Evolutionary conservation across 2,113 vertebrate species (phyloP).

Genomic region (Siniperca chuatsi): DNA sequence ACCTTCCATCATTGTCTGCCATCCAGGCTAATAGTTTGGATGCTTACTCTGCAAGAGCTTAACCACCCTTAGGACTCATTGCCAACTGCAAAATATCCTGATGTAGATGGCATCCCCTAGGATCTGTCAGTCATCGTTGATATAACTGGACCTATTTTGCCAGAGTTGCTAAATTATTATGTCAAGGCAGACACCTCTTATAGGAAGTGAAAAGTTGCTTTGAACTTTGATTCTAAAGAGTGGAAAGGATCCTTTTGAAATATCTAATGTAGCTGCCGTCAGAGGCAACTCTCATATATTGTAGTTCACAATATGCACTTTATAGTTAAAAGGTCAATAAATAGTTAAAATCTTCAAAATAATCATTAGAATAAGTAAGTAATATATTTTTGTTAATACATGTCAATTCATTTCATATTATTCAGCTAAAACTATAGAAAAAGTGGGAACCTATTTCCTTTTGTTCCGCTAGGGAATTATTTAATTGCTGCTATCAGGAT

Average conservation of each 20-base stretch:
- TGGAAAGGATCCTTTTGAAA: background rate
- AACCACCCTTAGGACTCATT: conserved; percentile 14
- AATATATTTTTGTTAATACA: no score
- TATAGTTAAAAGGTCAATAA: no score
- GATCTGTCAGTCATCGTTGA: conserved; percentile 14
- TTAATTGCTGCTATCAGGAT: no score
- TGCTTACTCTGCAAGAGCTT: conserved; percentile 16
- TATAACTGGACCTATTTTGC: conserved; percentile 24
- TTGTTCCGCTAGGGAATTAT: no score
- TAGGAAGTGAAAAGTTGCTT: conserved; percentile 12
- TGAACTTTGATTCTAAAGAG: background rate
- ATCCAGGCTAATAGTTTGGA: conserved; percentile 4
- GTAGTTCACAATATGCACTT: no score
- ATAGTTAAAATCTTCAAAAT: no score
- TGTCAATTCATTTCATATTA: no score
- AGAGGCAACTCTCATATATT: no score
- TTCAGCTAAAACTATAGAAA: no score
- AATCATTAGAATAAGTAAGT: no score
- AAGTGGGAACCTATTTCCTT: no score
- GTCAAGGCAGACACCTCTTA: conserved; percentile 20
- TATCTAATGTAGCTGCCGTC: background rate
- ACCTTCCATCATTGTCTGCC: conserved; percentile 10
- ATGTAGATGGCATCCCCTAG: background rate
- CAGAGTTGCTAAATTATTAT: conserved; percentile 19
- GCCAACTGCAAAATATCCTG: conserved; percentile 4